phyloP scores from a whole-genome alignment of 2,888 invertebrate genomes.

The Oscheius sp. region DNA sequence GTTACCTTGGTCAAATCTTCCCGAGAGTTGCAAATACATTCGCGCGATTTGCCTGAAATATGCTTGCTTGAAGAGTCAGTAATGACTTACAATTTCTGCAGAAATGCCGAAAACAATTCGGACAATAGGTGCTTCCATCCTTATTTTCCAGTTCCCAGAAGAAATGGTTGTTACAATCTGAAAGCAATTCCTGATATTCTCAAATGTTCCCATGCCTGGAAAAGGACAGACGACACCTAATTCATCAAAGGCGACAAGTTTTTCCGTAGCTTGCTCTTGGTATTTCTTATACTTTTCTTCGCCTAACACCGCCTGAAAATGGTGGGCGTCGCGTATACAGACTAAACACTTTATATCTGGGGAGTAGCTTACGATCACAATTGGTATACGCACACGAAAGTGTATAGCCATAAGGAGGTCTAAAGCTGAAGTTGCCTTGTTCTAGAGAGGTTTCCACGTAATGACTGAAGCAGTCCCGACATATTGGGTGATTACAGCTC shows the following conservation, averaged over 20 bases:
- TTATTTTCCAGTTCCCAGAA: slow-evolving; percentile 53
- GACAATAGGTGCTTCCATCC: slow-evolving; percentile 49
- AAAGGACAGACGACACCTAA: slow-evolving; percentile 52
- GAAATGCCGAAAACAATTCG: slow-evolving; percentile 50
- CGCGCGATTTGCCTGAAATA: slow-evolving; percentile 17
- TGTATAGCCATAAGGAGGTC: slow-evolving; percentile 54
- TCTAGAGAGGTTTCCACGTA: slow-evolving; percentile 45
- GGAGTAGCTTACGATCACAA: slow-evolving; percentile 40
- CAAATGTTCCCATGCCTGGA: no score
- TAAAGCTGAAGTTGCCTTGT: slow-evolving; percentile 40
- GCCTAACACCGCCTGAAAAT: slow-evolving; percentile 58
- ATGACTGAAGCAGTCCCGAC: slow-evolving; percentile 47
- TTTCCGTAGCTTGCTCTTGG: slow-evolving; percentile 56
- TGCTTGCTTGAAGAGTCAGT: no score
- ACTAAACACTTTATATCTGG: slow-evolving; percentile 20
- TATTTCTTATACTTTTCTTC: slow-evolving; percentile 50
- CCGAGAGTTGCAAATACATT: slow-evolving; percentile 4
- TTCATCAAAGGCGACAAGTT: slow-evolving; percentile 46
- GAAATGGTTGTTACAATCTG: slow-evolving; percentile 56
- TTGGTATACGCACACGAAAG: slow-evolving; percentile 46
- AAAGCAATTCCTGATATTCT: no score
- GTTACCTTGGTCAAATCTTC: slow-evolving; percentile 14
- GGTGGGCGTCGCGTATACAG: slow-evolving; percentile 57
- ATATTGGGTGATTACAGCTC: slow-evolving; percentile 52
- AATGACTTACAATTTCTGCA: slow-evolving; percentile 38